Evolutionary conservation across 1,140 invertebrate species (phyloP).

Genomic region (Diabrotica virgifera): DNA sequence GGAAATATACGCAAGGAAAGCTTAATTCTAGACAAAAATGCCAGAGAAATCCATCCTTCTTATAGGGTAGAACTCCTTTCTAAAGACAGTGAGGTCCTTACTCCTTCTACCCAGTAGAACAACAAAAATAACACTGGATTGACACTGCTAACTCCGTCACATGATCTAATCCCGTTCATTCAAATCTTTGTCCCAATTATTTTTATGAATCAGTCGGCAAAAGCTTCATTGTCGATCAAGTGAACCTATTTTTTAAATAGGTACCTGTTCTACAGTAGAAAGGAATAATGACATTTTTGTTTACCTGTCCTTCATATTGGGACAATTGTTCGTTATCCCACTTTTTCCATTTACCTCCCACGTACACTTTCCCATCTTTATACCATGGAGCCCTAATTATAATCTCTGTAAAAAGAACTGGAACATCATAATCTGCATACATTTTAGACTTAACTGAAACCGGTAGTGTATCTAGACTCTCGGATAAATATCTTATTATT

Average conservation of each 20-base stretch:
- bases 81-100: too few species aligned
- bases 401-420: slow-evolving; percentile 67
- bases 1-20: too few species aligned
- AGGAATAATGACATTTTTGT: not conserved
- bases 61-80: too few species aligned
- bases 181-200: too few species aligned
- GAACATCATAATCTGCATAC: slow-evolving; percentile 67
- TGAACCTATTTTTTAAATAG: not conserved
- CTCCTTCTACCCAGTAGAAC: too few species aligned
- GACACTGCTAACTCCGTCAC: too few species aligned
- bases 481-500: slow-evolving; percentile 62
- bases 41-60: too few species aligned
- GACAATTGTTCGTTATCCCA: slow-evolving; percentile 55
- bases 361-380: slow-evolving; percentile 55
- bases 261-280: not conserved
- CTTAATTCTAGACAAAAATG: too few species aligned
- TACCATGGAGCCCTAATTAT: slow-evolving; percentile 68
- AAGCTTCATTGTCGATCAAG: not conserved
- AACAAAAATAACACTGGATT: too few species aligned
- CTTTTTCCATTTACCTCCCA: slow-evolving; percentile 62
- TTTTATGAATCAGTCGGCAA: too few species aligned
- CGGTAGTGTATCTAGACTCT: slow-evolving; percentile 54
- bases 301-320: slow-evolving; percentile 59
- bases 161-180: too few species aligned
- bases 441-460: slow-evolving; percentile 61